Conservation (phyloP, 2,888 invertebrate species). For the Mythimna pallens region DNA sequence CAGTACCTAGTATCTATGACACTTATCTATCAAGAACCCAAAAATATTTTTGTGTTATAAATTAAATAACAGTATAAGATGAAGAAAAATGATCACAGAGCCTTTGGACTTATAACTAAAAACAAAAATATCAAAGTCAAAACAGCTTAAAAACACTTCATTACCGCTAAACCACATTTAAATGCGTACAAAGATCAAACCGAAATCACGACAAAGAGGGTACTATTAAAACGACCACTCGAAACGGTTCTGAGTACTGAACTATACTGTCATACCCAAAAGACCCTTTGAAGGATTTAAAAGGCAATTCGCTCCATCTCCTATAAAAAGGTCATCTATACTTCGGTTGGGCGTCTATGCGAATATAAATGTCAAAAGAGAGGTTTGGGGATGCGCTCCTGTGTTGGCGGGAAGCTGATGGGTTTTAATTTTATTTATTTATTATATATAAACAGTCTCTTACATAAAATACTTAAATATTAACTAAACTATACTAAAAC, state of each 20-base stretch:
- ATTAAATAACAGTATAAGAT: neutral
- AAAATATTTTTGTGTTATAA: neutral
- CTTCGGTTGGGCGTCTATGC: conserved; percentile 63
- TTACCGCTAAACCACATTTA: conserved; percentile 29
- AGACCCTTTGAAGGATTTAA: conserved; percentile 74
- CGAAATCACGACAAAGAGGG: conserved; percentile 49
- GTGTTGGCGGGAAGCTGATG: conserved; percentile 30
- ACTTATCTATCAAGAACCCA: too few species aligned
- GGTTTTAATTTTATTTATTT: too few species aligned
- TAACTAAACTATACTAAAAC: too few species aligned
- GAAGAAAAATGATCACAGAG: neutral
- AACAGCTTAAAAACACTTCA: neutral
- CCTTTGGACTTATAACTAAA: neutral
- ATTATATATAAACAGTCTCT: too few species aligned
- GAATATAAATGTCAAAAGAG: conserved; percentile 78
- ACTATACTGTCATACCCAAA: conserved; percentile 68
- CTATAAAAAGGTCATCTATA: conserved; percentile 80
- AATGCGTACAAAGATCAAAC: conserved; percentile 44
- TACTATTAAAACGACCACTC: conserved; percentile 45
- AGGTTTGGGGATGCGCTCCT: conserved; percentile 54
- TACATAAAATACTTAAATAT: too few species aligned
- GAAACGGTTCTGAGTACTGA: conserved; percentile 64
- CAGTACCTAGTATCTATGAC: too few species aligned
- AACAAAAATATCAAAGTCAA: neutral
- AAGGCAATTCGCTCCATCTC: conserved; percentile 70